A percentile compares a stretch with the other conserved stretches of the same genome.
These are phyloP conservation scores for Chymomyza costata DNA, from an alignment of 1,140 invertebrate species.

Conservation along the genomic window DNA sequence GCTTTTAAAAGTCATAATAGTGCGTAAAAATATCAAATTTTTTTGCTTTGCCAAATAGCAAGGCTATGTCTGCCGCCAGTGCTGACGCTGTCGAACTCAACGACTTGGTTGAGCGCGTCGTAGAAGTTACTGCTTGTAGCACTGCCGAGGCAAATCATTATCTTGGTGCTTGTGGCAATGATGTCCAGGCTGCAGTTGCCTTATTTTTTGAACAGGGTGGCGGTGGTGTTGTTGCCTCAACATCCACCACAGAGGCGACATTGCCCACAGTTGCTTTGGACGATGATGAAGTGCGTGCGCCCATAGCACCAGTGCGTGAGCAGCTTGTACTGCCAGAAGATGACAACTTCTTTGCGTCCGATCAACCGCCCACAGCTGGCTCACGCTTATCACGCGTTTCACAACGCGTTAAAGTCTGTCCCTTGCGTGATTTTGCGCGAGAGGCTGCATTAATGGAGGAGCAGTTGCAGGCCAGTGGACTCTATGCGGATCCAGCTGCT, in stretches of 20 bases:
- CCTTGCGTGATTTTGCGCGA: slow-evolving; percentile 65
- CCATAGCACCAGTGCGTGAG: slow-evolving; percentile 67
- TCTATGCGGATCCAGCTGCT: slow-evolving; percentile 47
- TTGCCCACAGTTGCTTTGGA: slow-evolving; percentile 1
- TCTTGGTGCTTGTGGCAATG: slow-evolving; percentile 58
- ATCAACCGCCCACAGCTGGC: slow-evolving; percentile 6
- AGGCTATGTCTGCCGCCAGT: slow-evolving; percentile 43
- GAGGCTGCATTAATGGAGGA: slow-evolving; percentile 69
- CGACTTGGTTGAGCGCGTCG: slow-evolving; percentile 51
- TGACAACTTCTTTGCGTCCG: slow-evolving; percentile 67
- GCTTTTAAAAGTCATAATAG: too few species aligned
- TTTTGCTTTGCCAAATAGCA: slow-evolving; percentile 19
- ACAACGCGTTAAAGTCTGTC: slow-evolving; percentile 64
- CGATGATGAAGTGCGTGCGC: slow-evolving; percentile 66
- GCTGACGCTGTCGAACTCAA: slow-evolving; percentile 37
- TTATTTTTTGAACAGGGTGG: slow-evolving; percentile 63
- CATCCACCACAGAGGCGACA: slow-evolving; percentile 7
- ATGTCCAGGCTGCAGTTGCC: slow-evolving; percentile 65
- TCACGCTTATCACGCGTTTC: slow-evolving; percentile 40
- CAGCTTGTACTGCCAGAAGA: slow-evolving; percentile 70
- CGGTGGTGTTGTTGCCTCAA: slow-evolving; percentile 8
- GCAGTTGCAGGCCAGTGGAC: slow-evolving; percentile 54
- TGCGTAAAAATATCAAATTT: too few species aligned
- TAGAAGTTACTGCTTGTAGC: slow-evolving; percentile 62
- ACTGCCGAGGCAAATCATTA: slow-evolving; percentile 61